Percentiles rank a stretch among this genome's conserved stretches.
Evolutionary conservation across 2,888 invertebrate genomes (phyloP).

Genomic region (Meteorus colon): DNA sequence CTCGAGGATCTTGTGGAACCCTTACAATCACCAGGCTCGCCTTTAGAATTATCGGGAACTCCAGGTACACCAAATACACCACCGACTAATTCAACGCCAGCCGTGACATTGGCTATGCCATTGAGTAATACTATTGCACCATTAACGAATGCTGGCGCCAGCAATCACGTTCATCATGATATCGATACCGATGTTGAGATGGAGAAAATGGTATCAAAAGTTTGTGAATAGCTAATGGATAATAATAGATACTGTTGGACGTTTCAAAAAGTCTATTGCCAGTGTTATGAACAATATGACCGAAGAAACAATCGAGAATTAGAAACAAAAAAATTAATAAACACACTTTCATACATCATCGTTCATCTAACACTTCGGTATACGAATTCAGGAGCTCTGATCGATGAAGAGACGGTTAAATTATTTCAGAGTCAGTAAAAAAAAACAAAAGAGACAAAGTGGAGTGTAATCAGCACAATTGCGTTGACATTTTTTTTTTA

Average conservation of each 20-base stretch:
- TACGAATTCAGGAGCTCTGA: constrained; percentile 37
- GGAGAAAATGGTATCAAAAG: constrained; percentile 85
- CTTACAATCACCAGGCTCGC: constrained; percentile 67
- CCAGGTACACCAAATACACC: constrained; percentile 67
- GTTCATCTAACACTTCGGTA: background rate
- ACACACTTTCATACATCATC: constrained; percentile 40
- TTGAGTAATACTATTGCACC: constrained; percentile 51
- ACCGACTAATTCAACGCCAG: constrained; percentile 58
- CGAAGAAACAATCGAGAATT: constrained; percentile 40
- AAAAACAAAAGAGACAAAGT: background rate
- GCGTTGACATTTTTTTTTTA: constrained; percentile 26
- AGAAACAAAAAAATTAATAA: constrained; percentile 21
- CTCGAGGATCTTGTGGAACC: constrained; percentile 82
- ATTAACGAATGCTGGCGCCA: constrained; percentile 54
- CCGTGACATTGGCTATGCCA: constrained; percentile 53
- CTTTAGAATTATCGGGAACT: constrained; percentile 70
- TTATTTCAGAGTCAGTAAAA: background rate
- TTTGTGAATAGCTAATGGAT: constrained; percentile 76
- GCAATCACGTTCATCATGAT: constrained; percentile 71
- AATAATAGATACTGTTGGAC: constrained; percentile 72
- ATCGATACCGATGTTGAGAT: constrained; percentile 83
- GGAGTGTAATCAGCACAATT: constrained; percentile 26
- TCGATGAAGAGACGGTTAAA: background rate
- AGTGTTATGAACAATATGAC: constrained; percentile 62
- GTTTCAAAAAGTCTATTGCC: constrained; percentile 72